Conservation (phyloP, 2,797 vertebrate species). For the Sarcoramphus papa region DNA sequence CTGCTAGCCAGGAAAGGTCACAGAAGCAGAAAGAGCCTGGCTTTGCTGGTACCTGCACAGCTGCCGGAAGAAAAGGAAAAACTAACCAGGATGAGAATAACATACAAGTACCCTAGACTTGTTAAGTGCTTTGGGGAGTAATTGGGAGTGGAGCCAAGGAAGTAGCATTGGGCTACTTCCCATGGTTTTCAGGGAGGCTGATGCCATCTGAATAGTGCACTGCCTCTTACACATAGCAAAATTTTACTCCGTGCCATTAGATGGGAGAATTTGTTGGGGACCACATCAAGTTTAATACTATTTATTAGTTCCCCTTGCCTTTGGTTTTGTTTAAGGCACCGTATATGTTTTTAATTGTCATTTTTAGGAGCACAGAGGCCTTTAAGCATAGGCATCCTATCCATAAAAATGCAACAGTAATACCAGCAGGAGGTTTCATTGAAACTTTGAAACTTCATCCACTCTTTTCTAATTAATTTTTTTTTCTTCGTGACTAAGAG, state of each 20-base stretch:
- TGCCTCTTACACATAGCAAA: background rate
- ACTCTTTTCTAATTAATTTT: constrained; percentile 3
- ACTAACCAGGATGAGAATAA: background rate
- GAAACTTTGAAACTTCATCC: background rate
- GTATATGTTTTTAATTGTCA: background rate
- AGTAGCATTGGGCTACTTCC: background rate
- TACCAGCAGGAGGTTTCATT: background rate
- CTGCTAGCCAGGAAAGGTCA: background rate
- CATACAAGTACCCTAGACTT: background rate
- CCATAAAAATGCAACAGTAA: background rate
- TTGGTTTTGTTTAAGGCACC: background rate
- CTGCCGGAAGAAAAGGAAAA: background rate
- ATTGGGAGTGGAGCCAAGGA: background rate
- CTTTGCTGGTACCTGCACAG: background rate
- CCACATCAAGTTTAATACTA: background rate
- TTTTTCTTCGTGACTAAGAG: background rate
- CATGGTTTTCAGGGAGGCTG: background rate
- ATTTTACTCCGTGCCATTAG: background rate
- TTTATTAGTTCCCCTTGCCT: background rate
- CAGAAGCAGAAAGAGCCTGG: background rate
- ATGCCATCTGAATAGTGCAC: background rate
- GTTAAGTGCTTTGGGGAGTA: background rate
- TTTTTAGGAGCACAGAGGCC: background rate
- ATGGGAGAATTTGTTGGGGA: background rate
- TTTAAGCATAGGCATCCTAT: background rate